A percentile compares a stretch with the other conserved stretches of the same genome.
phyloP scores from a whole-genome alignment of 1,140 invertebrate species.

The Harpegnathos saltator region DNA sequence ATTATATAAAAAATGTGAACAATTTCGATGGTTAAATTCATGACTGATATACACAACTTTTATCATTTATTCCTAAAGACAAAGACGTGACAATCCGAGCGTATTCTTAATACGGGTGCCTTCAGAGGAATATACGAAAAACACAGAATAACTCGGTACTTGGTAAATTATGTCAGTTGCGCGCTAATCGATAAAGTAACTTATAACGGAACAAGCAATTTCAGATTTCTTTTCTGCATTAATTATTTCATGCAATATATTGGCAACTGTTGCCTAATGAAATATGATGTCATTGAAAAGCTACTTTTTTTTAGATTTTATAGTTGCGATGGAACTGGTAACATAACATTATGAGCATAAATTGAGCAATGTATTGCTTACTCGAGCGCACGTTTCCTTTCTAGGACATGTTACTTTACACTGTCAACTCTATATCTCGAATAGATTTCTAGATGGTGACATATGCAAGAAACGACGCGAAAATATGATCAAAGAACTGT shows the following conservation, averaged over 20 bases:
- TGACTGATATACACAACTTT: background rate
- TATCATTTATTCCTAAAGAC: background rate
- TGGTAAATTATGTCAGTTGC: background rate
- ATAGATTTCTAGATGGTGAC: background rate
- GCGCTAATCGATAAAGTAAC: conserved; percentile 32
- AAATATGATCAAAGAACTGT: conserved; percentile 18
- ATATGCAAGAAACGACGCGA: background rate
- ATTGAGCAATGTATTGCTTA: background rate
- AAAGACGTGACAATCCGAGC: background rate
- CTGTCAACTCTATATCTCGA: background rate
- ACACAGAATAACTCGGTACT: conserved; percentile 13
- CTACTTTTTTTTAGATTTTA: background rate
- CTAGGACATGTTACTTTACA: background rate
- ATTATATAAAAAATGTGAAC: background rate
- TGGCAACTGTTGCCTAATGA: conserved; percentile 5
- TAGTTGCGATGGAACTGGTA: background rate
- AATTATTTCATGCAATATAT: conserved; percentile 6
- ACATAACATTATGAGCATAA: conserved; percentile 1
- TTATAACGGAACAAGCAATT: conserved; percentile 21
- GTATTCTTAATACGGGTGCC: background rate
- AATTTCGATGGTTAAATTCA: background rate
- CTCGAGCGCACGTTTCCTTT: background rate
- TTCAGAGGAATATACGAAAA: background rate
- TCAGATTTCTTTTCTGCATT: background rate
- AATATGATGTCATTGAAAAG: background rate